These are phyloP conservation scores for Pseudomugil gertrudae DNA, from an alignment of 2,797 vertebrate species.

Conservation along the genomic window DNA sequence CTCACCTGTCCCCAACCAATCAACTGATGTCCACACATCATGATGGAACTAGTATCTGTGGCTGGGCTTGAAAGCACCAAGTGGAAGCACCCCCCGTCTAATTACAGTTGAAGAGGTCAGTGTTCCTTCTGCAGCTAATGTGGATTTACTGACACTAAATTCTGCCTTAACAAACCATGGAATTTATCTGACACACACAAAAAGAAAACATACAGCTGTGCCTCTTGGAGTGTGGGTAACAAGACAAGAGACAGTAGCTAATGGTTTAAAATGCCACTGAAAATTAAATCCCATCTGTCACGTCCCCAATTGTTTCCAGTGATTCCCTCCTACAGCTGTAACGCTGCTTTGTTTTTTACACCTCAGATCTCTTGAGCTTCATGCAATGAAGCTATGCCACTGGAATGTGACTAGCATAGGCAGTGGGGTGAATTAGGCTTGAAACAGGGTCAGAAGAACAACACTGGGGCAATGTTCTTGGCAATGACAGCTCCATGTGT, in stretches of 20 bases:
- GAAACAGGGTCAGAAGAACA: conserved; percentile 55
- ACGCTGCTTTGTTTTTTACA: conserved; percentile 59
- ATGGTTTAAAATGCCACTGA: conserved; percentile 67
- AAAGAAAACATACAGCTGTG: conserved; percentile 61
- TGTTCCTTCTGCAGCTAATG: conserved; percentile 61
- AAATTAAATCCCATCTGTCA: conserved; percentile 68
- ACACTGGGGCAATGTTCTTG: conserved; percentile 47
- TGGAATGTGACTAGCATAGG: conserved; percentile 56
- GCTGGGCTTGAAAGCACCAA: conserved; percentile 50
- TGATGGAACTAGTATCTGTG: conserved; percentile 54
- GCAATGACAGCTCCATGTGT: conserved; percentile 62
- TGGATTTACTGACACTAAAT: conserved; percentile 73
- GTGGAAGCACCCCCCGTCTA: conserved; percentile 60
- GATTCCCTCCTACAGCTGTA: conserved; percentile 71
- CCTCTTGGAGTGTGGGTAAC: conserved; percentile 43
- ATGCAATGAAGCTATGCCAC: conserved; percentile 62
- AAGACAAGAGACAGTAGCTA: conserved; percentile 65
- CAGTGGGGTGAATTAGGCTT: conserved; percentile 49
- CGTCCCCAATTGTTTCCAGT: conserved; percentile 52
- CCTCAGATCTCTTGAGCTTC: conserved; percentile 67
- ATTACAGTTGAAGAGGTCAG: conserved; percentile 62
- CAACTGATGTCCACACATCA: conserved; percentile 72
- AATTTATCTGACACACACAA: conserved; percentile 52
- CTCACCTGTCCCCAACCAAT: conserved; percentile 80
- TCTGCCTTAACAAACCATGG: conserved; percentile 64